Evolutionary conservation across 2,888 invertebrate species (phyloP).

Genomic region (Bhutanitis thaidina): DNA sequence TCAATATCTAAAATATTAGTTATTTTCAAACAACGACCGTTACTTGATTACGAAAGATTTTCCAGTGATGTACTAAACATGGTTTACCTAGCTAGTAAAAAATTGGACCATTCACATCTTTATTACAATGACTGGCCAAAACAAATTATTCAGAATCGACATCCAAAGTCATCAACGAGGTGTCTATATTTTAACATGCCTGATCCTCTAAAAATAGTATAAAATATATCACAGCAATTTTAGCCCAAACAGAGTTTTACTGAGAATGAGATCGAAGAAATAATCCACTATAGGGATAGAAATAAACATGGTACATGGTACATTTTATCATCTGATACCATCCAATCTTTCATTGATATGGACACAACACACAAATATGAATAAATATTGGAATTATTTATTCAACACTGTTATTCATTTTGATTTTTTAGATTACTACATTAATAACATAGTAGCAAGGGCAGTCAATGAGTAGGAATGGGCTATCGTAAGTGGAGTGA

Average conservation of each 20-base stretch:
- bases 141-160: slow-evolving; percentile 48
- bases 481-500: slow-evolving; percentile 26
- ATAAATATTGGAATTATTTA: slow-evolving; percentile 19
- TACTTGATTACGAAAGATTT: no score
- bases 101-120: slow-evolving; percentile 55
- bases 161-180: slow-evolving; percentile 44
- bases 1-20: no score
- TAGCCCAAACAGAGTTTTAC: slow-evolving; percentile 53
- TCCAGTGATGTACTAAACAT: no score
- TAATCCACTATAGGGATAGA: slow-evolving; percentile 33
- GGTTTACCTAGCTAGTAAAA: slow-evolving; percentile 7
- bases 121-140: slow-evolving; percentile 35
- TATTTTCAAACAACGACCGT: no score
- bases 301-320: slow-evolving; percentile 18
- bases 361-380: slow-evolving; percentile 24
- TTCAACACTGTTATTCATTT: slow-evolving; percentile 21
- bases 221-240: slow-evolving; percentile 78
- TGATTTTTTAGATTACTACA: slow-evolving; percentile 5
- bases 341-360: slow-evolving; percentile 8
- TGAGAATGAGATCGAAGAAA: slow-evolving; percentile 40
- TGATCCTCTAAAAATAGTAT: slow-evolving; percentile 61
- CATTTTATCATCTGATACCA: slow-evolving; percentile 8
- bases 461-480: slow-evolving; percentile 30
- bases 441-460: slow-evolving; percentile 25
- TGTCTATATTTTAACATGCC: slow-evolving; percentile 41